Base-by-base conservation (phyloP, 2,113 vertebrate species). In the Desmodus rotundus region DNA sequence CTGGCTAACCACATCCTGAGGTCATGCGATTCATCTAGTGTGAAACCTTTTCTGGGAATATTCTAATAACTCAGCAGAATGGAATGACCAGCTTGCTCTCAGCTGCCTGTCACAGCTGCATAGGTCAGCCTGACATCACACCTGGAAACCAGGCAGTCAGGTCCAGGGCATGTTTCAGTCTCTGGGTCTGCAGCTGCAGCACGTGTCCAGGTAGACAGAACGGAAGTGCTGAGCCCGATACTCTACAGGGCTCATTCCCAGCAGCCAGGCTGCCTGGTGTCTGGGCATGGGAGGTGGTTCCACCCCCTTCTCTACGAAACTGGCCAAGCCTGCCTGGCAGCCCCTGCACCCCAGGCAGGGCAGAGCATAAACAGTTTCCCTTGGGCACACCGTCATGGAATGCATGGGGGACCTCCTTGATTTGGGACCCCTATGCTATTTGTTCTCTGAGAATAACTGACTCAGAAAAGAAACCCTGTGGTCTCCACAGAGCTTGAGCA, bases 101-200 rank as follows among this genome's bases (percentile, higher is more conserved):
- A 17, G 89, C 73, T 52, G 41, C 65, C 52, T 33, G 65, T 84
- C 67, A 63, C 50, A 81, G 52, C 70, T 87, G 90, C 87, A 96
- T 87, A 80, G 87, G 70, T 95, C 87, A 93, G 94, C 52, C 85
- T 96, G 81, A 93, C 45, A 61, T 92, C 95, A 96, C 87, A 68
- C 36, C 38, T 33, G 63, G 95, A 95, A 95, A 78, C 56, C 77
- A 81, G 80, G 43, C 36, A 36, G 67, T 19, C 67, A 89, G 95
- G 74, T 47, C 45, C 38, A 13, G 54, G 74, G 50, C 2, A 1
- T 26, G 33, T 20, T n/a, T 4, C 61, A 68, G 52, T 20, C n/a
- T 73, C 54, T 4, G 0, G 52, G 38, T 89, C 74, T 80, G 45
- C 28, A 61, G 3, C 3, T 45, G 4, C 2, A 47, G 63, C 24